Conservation (phyloP, 1,140 invertebrate genomes). For the Asobara japonica region DNA sequence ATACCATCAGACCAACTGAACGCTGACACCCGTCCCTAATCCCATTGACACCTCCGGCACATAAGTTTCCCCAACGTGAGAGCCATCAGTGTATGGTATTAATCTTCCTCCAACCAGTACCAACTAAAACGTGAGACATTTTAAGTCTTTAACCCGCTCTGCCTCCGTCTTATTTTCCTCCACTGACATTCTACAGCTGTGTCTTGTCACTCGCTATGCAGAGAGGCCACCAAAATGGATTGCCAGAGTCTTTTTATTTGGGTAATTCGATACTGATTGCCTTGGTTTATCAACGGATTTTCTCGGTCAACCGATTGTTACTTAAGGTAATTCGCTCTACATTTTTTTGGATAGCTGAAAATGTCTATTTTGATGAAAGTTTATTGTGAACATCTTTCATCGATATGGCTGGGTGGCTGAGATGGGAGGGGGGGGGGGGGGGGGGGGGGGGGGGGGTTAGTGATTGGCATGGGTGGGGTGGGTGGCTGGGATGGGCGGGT, state of each 20-base stretch:
- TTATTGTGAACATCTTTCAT: too few relatives aligned
- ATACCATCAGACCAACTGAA: neutral
- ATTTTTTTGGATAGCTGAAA: too few relatives aligned
- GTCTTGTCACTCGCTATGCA: neutral
- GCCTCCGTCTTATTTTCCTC: neutral
- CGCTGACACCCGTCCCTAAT: too few relatives aligned
- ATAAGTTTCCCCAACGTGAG: neutral
- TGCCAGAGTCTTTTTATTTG: neutral
- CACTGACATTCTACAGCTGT: neutral
- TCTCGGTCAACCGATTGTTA: too few relatives aligned
- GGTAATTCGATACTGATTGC: neutral
- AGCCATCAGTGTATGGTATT: neutral
- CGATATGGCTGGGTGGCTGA: too few relatives aligned
- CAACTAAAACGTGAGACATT: slow-evolving; percentile 12
- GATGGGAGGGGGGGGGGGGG: too few relatives aligned
- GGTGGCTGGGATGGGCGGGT: too few relatives aligned
- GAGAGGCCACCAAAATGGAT: neutral
- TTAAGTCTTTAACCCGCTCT: slow-evolving; percentile 8
- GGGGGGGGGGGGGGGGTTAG: too few relatives aligned
- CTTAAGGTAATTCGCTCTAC: too few relatives aligned
- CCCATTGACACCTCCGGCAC: neutral
- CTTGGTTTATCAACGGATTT: too few relatives aligned
- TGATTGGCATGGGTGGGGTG: too few relatives aligned
- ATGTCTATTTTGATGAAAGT: too few relatives aligned
- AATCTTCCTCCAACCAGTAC: neutral